These are phyloP conservation scores for Brachystomella parvula DNA, from an alignment of 1,140 invertebrate species.

Conservation along the genomic window DNA sequence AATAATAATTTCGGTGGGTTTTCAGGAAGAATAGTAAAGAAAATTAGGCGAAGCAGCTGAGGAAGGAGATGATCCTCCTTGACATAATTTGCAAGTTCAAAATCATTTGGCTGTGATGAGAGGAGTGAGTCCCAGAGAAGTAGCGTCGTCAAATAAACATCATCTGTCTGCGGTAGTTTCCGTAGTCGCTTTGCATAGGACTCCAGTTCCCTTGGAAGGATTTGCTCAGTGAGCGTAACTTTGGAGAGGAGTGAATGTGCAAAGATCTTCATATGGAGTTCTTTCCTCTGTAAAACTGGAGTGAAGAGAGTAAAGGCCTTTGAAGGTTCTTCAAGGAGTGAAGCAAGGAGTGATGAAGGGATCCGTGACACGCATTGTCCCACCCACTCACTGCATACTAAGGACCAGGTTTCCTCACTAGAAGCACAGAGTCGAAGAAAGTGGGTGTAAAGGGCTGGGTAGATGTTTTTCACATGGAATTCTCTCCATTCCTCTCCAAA, in stretches of 20 bases:
- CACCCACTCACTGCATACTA: not conserved
- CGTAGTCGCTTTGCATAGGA: not conserved
- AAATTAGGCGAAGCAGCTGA: constrained; percentile 15
- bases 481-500: constrained; percentile 28
- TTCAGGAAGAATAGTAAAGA: constrained; percentile 18
- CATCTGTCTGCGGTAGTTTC: not conserved
- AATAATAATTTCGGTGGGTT: constrained; percentile 3
- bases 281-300: not conserved
- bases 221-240: not conserved
- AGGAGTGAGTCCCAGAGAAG: constrained; percentile 27
- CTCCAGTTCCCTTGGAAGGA: constrained; percentile 1
- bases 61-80: constrained; percentile 29
- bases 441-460: constrained; percentile 26
- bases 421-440: constrained; percentile 25
- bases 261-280: not conserved
- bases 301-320: not conserved
- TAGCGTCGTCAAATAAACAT: constrained; percentile 4
- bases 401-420: not conserved
- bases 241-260: not conserved
- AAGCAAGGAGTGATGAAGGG: not conserved
- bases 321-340: not conserved
- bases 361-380: not conserved
- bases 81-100: constrained; percentile 35
- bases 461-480: constrained; percentile 31
- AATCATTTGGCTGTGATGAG: constrained; percentile 22